Evolutionary conservation across 30 jellyfish, hydroid and myxozoan species (phyloP).

Genomic region (Nemopilema nomurai): DNA sequence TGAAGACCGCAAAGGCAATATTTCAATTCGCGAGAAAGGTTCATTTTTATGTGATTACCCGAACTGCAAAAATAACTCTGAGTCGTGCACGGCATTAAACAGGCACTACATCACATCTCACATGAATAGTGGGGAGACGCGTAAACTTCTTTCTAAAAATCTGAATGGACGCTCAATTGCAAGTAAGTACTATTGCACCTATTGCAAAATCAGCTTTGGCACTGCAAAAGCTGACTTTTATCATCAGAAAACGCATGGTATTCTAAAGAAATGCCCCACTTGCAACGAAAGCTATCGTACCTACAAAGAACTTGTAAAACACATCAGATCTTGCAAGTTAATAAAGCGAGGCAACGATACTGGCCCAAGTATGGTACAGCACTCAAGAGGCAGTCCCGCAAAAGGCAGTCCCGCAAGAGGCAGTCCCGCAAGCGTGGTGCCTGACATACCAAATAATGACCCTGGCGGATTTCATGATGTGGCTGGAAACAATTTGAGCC

Average conservation of each 20-base stretch:
- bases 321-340: neutral
- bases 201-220: neutral
- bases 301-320: neutral
- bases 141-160: neutral
- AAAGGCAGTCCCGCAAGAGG: too few relatives aligned
- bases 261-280: neutral
- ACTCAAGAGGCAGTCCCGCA: too few relatives aligned
- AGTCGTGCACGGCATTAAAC: neutral
- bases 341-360: too few relatives aligned
- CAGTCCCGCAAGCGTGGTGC: too few relatives aligned
- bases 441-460: too few relatives aligned
- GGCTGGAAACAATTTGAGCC: too few relatives aligned
- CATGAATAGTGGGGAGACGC: neutral
- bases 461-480: too few relatives aligned
- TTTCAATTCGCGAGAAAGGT: neutral
- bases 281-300: neutral
- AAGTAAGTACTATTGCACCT: neutral
- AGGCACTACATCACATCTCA: neutral
- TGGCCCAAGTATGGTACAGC: too few relatives aligned
- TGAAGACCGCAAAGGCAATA: neutral
- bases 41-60: neutral
- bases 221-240: neutral
- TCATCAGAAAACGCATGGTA: neutral
- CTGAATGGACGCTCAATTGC: neutral
- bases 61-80: neutral